A percentile compares a stretch with the other conserved stretches of the same genome.
Evolutionary conservation across 2,113 vertebrate genomes (phyloP).

Genomic region (Neotoma lepida): DNA sequence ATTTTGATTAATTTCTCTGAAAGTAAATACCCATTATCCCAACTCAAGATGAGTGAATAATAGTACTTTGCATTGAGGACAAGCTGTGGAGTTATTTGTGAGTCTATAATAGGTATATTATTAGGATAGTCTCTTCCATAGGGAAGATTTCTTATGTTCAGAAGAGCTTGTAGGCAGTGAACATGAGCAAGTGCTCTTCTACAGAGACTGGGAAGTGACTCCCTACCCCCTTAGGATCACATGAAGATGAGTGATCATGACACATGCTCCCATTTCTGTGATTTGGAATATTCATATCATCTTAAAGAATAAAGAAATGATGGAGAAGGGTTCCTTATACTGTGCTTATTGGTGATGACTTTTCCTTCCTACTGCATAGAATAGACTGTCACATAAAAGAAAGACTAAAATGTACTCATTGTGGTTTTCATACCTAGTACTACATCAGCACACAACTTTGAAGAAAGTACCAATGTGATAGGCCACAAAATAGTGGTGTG

Average conservation of each 20-base stretch:
- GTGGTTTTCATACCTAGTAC: background rate
- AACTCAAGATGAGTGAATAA: slow-evolving; percentile 52
- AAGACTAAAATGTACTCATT: background rate
- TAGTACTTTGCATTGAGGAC: slow-evolving; percentile 24
- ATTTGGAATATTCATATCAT: background rate
- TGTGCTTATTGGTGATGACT: background rate
- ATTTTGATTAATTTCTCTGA: slow-evolving; percentile 58
- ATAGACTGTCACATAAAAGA: background rate
- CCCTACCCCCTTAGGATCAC: background rate
- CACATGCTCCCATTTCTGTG: background rate
- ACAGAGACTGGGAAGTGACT: background rate
- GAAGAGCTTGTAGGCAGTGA: background rate
- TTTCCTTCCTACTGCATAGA: background rate
- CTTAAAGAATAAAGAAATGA: background rate
- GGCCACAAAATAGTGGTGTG: background rate
- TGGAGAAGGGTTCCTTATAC: background rate
- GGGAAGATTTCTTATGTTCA: background rate
- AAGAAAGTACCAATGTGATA: background rate
- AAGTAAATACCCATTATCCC: slow-evolving; percentile 62
- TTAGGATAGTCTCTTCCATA: background rate
- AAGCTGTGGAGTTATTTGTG: slow-evolving; percentile 2
- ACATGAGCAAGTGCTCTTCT: background rate
- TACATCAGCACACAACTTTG: background rate
- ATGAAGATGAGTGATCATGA: background rate
- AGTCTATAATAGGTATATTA: background rate